Base-by-base conservation (phyloP, 2,113 vertebrate species). In the Malurus cyaneus region DNA sequence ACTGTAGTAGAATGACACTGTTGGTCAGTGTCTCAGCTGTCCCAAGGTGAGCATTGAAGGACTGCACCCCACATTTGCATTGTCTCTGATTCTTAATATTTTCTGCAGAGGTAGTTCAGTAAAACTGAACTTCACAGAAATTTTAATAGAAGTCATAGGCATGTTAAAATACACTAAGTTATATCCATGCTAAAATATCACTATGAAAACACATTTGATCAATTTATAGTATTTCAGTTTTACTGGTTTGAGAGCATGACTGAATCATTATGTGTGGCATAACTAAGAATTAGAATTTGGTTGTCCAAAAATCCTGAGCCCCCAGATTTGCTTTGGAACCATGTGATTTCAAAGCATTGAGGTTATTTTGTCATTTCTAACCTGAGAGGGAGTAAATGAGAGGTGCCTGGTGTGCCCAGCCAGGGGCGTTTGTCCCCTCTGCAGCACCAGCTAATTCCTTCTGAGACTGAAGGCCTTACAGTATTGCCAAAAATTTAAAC, bases 31-130 rank as follows among this genome's bases (percentile, higher is more conserved):
- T 52, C 32, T 28, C 67, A 28, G 24, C 16, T 44, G 52, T 67
- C 47, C 42, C 76, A 59, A 71, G 42, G 32, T 15, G 69, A 73
- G 11, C 32, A 29, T 5, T 61, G 50, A 59, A 69, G 46, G 26
- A 46, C 20, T 47, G 44, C 1, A 0, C 6, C 24, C 28, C 32
- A 15, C 0, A 3, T 71, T 36, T 64, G 28, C 28, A 34, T n/a
- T 41, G 14, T 23, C 29, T 84, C 46, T 59, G 17, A 23, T 72
- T 90, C 47, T 34, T 29, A 53, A 24, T 67, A 6, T 59, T 83
- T 74, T 73, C 44, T 61, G 12, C 8, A 69, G 25, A 56, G 10
- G 14, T 20, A 74, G 11, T 29, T 76, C 29, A 67, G 36, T 49
- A 83, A 64, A 96, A 86, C 3, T 47, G 41, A 80, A 54, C 39